phyloP scores from a whole-genome alignment of 2,888 invertebrate genomes.

The Hyles lineata region DNA sequence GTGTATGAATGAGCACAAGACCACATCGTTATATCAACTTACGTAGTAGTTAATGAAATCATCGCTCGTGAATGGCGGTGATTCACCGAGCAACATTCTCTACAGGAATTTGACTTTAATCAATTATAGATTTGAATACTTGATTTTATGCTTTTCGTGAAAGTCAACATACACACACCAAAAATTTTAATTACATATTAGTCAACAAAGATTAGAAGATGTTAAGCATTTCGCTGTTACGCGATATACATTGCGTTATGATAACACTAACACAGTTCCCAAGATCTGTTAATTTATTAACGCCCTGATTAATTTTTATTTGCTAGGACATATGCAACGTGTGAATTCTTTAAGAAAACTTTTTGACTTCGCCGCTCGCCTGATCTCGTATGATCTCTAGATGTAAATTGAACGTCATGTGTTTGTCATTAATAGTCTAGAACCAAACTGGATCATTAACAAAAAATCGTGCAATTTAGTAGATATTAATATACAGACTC shows the following conservation, averaged over 20 bases:
- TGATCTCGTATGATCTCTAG: slow-evolving; percentile 13
- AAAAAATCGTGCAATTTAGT: not conserved
- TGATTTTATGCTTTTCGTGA: not conserved
- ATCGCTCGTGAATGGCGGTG: slow-evolving; percentile 40
- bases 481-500: not conserved
- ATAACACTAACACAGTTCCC: not conserved
- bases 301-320: not conserved
- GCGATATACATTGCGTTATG: not conserved
- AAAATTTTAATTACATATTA: not conserved
- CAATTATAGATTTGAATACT: not conserved
- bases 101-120: slow-evolving; percentile 14
- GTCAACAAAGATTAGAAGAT: not conserved
- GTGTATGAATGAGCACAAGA: slow-evolving; percentile 28
- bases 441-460: not conserved
- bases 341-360: not conserved
- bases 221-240: not conserved
- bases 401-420: not conserved
- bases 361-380: slow-evolving; percentile 15
- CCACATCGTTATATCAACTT: slow-evolving; percentile 30
- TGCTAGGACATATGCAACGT: slow-evolving; percentile 12
- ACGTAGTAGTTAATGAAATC: slow-evolving; percentile 44
- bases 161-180: not conserved
- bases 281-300: not conserved
- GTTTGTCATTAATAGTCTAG: slow-evolving; percentile 15
- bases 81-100: slow-evolving; percentile 40